phyloP scores from a whole-genome alignment of 2,113 vertebrate genomes.

The Tetrax tetrax region DNA sequence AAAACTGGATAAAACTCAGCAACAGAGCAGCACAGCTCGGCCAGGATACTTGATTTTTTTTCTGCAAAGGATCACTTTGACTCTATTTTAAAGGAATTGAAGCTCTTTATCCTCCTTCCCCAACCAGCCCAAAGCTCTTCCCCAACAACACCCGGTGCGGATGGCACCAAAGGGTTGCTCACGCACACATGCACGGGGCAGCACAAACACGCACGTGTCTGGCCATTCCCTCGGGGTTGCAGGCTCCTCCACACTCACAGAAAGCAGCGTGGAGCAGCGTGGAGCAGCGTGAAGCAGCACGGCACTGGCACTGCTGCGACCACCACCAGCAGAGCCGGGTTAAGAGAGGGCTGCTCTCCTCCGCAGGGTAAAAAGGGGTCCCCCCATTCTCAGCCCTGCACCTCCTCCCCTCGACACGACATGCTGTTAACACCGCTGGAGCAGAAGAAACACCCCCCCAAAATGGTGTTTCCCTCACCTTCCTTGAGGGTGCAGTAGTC shows the following conservation, averaged over 20 bases:
- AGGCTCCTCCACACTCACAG: background rate
- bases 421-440: background rate
- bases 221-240: background rate
- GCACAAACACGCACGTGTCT: rapidly evolving
- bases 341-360: background rate
- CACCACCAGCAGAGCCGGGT: background rate
- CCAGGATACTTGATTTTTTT: background rate
- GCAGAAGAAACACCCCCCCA: background rate
- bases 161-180: background rate
- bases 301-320: background rate
- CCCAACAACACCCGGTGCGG: background rate
- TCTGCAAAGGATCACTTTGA: background rate
- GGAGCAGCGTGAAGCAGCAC: background rate
- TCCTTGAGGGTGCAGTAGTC: slow-evolving; percentile 88
- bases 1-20: background rate
- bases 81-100: background rate
- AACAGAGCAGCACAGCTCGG: background rate
- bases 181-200: background rate
- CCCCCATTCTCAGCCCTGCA: background rate
- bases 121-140: background rate
- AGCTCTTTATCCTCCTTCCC: background rate
- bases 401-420: background rate
- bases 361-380: background rate
- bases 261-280: background rate
- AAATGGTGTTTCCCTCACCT: slow-evolving; percentile 72